Percentiles rank a stretch among this genome's conserved stretches.
phyloP scores from a whole-genome alignment of 2,113 vertebrate species.

The Formicarius rufipectus region DNA sequence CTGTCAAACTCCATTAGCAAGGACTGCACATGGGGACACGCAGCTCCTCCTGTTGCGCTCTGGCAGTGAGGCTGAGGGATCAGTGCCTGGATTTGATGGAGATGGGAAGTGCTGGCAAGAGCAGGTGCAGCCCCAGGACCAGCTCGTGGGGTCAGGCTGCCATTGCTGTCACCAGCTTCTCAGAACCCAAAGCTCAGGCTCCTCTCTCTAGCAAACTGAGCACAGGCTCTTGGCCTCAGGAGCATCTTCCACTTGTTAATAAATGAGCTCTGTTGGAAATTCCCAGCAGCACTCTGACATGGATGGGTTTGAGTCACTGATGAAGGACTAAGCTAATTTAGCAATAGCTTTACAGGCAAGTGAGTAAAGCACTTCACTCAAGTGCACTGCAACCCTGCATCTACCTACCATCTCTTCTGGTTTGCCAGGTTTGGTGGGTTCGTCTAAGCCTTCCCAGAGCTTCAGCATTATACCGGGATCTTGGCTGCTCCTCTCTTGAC shows the following conservation, averaged over 20 bases:
- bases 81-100: accelerated
- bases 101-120: background rate
- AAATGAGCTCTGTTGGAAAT: background rate
- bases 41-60: background rate
- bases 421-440: background rate
- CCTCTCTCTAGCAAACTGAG: accelerated
- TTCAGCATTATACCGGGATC: background rate
- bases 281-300: accelerated
- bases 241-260: background rate
- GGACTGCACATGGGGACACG: accelerated
- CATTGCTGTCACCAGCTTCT: background rate
- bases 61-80: background rate
- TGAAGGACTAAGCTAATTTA: background rate
- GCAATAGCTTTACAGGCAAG: background rate
- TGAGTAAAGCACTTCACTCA: too few species aligned
- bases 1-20: background rate
- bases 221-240: background rate
- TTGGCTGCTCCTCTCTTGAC: background rate
- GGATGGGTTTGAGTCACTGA: accelerated
- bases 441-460: background rate
- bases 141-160: accelerated
- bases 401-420: background rate
- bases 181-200: background rate
- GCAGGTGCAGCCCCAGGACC: background rate
- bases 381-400: accelerated